Evolutionary conservation across 2,888 invertebrate genomes (phyloP).

Genomic region (Dysmachus trigonus): DNA sequence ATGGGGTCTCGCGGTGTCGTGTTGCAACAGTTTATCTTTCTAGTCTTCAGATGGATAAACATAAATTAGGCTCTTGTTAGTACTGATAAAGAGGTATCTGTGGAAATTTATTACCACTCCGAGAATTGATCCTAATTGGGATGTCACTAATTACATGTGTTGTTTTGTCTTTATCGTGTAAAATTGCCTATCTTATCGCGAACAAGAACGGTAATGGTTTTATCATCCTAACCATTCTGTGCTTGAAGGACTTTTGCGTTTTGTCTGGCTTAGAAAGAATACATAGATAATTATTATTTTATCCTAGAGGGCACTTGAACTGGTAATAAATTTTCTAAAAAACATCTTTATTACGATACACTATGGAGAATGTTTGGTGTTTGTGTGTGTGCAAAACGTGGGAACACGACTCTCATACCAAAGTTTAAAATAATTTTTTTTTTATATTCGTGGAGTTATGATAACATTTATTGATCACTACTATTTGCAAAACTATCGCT

Average conservation of each 20-base stretch:
- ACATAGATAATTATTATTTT: neutral
- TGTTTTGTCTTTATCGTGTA: constrained; percentile 16
- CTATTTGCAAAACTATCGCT: too few species aligned
- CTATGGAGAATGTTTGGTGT: too few species aligned
- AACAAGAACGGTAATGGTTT: constrained; percentile 19
- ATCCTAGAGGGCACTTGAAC: neutral
- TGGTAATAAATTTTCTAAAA: neutral
- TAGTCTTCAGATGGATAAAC: constrained; percentile 3
- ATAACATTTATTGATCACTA: too few species aligned
- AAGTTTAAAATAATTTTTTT: too few species aligned
- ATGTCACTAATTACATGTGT: constrained; percentile 29
- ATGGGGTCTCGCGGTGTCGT: neutral
- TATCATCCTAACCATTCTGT: neutral
- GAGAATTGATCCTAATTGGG: constrained; percentile 35
- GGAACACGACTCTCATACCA: too few species aligned
- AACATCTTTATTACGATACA: neutral
- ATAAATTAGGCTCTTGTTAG: constrained; percentile 39
- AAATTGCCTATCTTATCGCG: constrained; percentile 25
- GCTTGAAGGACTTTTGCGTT: neutral
- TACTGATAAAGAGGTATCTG: constrained; percentile 28
- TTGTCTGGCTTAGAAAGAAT: neutral
- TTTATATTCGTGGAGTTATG: too few species aligned
- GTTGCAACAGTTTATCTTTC: constrained; percentile 29
- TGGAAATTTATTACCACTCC: constrained; percentile 22
- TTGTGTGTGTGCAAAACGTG: too few species aligned